phyloP scores from a whole-genome alignment of 2,113 vertebrate genomes.

The Phoxinus phoxinus region DNA sequence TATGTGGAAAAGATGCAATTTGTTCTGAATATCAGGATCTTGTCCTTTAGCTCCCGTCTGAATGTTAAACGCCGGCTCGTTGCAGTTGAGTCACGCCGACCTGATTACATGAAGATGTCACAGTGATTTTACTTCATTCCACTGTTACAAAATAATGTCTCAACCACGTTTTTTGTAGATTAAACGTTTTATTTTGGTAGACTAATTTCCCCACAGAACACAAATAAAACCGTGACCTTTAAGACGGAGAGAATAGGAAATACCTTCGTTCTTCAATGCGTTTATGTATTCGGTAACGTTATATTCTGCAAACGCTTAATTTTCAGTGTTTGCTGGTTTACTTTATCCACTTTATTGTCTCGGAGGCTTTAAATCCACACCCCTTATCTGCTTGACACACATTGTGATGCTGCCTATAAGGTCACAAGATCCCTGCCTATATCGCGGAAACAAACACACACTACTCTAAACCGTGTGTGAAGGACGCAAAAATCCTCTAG shows the following conservation, averaged over 20 bases:
- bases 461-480: not conserved
- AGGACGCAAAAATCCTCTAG: slow-evolving; percentile 17
- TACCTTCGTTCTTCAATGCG: not conserved
- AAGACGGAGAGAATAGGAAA: slow-evolving; percentile 39
- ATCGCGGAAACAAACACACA: not conserved
- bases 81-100: slow-evolving; percentile 20
- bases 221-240: slow-evolving; percentile 56
- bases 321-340: slow-evolving; percentile 20
- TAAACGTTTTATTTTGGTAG: slow-evolving; percentile 54
- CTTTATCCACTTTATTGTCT: slow-evolving; percentile 18
- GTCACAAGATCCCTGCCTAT: not conserved
- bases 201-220: slow-evolving; percentile 56
- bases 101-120: slow-evolving; percentile 51
- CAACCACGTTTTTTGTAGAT: slow-evolving; percentile 44
- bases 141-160: slow-evolving; percentile 32
- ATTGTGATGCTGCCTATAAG: slow-evolving; percentile 31
- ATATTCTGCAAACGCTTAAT: not conserved
- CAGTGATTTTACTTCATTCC: slow-evolving; percentile 21
- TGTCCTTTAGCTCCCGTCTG: slow-evolving; percentile 35
- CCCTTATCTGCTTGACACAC: slow-evolving; percentile 33
- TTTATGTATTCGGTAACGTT: not conserved
- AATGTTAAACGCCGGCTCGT: slow-evolving; percentile 46
- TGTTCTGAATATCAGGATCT: slow-evolving; percentile 42
- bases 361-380: slow-evolving; percentile 7
- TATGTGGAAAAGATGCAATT: slow-evolving; percentile 37